Base-by-base conservation (phyloP, 2,797 vertebrate species). In the Oryzias dopingdopingensis region DNA sequence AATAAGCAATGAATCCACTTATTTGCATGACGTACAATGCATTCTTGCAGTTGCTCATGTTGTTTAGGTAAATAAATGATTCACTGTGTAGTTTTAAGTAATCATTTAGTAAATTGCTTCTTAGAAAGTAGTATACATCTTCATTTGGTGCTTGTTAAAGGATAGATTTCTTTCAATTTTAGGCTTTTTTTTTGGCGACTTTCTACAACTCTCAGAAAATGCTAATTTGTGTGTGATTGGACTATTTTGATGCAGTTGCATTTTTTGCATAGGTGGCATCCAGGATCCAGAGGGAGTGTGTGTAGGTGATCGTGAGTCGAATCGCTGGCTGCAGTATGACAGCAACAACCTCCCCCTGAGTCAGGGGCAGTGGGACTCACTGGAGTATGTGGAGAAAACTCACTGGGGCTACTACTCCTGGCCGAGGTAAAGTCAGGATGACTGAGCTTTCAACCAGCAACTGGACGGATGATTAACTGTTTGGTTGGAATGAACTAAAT, bases 381-480 rank as follows among this genome's bases (percentile, higher is more conserved):
- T 89, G 73, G 88, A 60, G 17, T 98, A 93, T 67, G 95, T 99
- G 88, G 96, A 99, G 80, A 99, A 98, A 82, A 97, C 96, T 0
- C 95, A 99, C 83, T 95, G 94, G 94, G 96, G 97, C 13, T 98
- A 98, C 83, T 96, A 95, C 46, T 91, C 89, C 0, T 99, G 96
- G 96, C 97, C 97, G 40, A 92, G 87, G 97, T 98, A 87, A 74
- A 48, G 59, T 42, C 42, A 29, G 24, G 44, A 5, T 5, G 49
- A 71, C 12, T 6, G 47, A 56, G 53, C n/a, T 26, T 42, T 26
- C 23, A n/a, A 59, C 67, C 59, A 67, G 59, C 55, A 73, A 49
- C 23, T 13, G 37, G 23, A 49, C 67, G 49, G 57, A 70, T 74
- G 80, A 80, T 76, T 78, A 70, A 79, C 52, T 52, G 72, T 70